Evolutionary conservation across 2,797 vertebrate species (phyloP), one percentile per base, ranked within the genome.

Genomic region (Silurus lanzhouensis): DNA sequence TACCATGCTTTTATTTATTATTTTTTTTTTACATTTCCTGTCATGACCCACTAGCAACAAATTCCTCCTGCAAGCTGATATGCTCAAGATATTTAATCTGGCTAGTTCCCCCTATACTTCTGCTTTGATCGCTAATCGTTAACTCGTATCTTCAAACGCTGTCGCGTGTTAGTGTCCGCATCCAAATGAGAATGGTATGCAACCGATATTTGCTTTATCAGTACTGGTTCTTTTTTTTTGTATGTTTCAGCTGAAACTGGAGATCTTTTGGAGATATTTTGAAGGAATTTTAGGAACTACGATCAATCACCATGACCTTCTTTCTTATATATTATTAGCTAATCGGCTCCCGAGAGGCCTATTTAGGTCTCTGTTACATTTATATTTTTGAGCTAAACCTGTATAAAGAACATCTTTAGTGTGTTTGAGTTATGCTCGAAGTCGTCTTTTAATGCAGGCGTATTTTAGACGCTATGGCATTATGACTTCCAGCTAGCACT

Each of bases 311-410:
- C 5, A 6, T 77, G 74, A 31, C 14, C 25, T 31, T 58, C 25
- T 20, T 76, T 77, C 8, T 64, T n/a, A 19, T 19, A 19, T 38
- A 58, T 13, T 20, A 20, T 38, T 38, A 60, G 57, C 27, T 60
- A 78, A 78, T 78, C 22, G 27, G 31, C 75, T 78, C 75, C 75
- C 75, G 22, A 19, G 75, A 78, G 75, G 57, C 17, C 31, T 19
- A 6, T 13, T 60, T 2, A 20, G 9, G 17, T 60, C 75, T 77
- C 25, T 20, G 55, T 78, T 46, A 20, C 13, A 15, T 5, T 46
- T 77, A 15, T 79, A n/a, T 79, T 79, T 48, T 46, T 25, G 4
- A 38, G 4, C 75, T 7, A 31, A 31, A 38, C 55, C 38, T 9
- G 8, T 31, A 1, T 22, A 14, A 60, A 77, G 17, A 38, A 3